phyloP scores from a whole-genome alignment of 2,113 vertebrate genomes.

The Scytalopus superciliaris region DNA sequence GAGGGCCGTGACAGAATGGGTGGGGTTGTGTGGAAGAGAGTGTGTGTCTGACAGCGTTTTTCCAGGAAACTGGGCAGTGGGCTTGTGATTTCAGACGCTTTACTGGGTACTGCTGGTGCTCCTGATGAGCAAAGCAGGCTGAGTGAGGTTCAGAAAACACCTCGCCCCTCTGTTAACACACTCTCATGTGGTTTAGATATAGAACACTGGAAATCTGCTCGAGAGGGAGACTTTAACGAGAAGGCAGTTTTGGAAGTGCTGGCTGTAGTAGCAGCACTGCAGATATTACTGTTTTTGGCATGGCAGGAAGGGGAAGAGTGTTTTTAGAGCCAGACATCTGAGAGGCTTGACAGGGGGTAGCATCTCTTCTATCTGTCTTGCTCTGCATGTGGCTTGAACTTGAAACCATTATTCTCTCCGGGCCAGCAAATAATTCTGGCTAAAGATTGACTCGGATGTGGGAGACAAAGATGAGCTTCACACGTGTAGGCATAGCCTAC shows the following conservation, averaged over 20 bases:
- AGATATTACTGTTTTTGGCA: neutral
- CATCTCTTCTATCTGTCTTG: neutral
- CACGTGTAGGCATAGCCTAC: neutral
- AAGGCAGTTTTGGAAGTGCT: neutral
- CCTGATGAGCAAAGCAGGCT: neutral
- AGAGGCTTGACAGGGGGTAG: neutral
- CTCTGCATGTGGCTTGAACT: neutral
- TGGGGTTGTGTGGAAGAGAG: neutral
- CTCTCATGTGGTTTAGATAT: neutral
- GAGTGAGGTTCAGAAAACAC: neutral
- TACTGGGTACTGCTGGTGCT: neutral
- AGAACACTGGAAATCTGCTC: neutral
- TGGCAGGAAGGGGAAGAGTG: constrained; percentile 1
- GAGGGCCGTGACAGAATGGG: neutral
- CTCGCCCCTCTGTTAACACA: neutral
- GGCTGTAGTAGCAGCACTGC: neutral
- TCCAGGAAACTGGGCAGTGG: constrained; percentile 7
- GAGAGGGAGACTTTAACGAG: neutral
- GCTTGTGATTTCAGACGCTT: neutral
- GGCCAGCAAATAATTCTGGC: neutral
- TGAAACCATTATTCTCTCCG: neutral
- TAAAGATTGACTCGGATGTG: constrained; percentile 4
- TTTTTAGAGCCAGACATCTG: constrained; percentile 31
- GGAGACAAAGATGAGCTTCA: neutral
- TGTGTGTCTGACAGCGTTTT: neutral